Evolutionary conservation across 2,797 vertebrate species (phyloP).

Genomic region (Rhodeus uyekii): DNA sequence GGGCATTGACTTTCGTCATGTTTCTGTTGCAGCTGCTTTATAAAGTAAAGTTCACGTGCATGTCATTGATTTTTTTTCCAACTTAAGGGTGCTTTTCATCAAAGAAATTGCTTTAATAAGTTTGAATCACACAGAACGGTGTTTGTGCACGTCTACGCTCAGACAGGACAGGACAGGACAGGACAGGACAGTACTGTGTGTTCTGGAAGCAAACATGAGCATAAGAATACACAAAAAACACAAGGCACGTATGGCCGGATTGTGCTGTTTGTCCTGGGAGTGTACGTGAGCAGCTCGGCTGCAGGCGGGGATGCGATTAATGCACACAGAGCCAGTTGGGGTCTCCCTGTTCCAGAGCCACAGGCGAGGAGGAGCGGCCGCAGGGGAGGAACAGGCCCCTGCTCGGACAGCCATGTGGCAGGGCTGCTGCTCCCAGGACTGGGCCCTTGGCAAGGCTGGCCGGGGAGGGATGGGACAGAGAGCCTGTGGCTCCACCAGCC

Average conservation of each 20-base stretch:
- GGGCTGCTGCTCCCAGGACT: conserved; percentile 71
- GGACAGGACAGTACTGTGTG: conserved; percentile 21
- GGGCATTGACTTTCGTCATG: not conserved
- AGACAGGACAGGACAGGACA: not conserved
- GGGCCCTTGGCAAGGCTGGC: conserved; percentile 74
- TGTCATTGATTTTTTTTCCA: too few species aligned
- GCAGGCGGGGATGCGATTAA: conserved; percentile 84
- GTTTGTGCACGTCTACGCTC: conserved; percentile 1
- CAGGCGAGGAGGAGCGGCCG: conserved; percentile 60
- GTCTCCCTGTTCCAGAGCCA: conserved; percentile 76
- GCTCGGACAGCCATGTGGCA: conserved; percentile 75
- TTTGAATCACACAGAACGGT: not conserved
- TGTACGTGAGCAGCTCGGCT: conserved; percentile 80
- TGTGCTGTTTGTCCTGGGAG: conserved; percentile 68
- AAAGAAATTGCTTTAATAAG: not conserved
- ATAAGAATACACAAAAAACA: not conserved
- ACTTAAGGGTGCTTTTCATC: not conserved
- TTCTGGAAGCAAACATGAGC: conserved; percentile 26
- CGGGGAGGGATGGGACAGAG: conserved; percentile 61
- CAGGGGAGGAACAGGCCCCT: conserved; percentile 67
- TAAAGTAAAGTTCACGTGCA: not conserved
- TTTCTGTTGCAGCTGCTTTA: not conserved
- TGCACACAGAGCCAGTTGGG: conserved; percentile 79
- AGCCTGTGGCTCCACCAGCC: conserved; percentile 75
- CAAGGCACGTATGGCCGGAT: conserved; percentile 34